phyloP scores from a whole-genome alignment of 2,797 vertebrate species.

The Nannoperca australis region DNA sequence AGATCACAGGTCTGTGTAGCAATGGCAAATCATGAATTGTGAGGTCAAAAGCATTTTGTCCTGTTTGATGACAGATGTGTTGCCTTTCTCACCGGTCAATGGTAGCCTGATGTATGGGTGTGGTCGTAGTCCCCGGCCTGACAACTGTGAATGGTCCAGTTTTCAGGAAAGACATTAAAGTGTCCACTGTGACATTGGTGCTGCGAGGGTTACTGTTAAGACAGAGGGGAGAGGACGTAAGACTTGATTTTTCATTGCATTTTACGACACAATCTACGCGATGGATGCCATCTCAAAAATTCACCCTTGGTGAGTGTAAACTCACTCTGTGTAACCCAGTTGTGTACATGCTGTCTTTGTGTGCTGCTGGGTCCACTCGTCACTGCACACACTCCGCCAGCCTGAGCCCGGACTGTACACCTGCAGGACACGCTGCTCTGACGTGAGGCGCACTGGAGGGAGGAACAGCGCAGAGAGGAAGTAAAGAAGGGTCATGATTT shows the following conservation, averaged over 20 bases:
- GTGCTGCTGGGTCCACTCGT: constrained; percentile 85
- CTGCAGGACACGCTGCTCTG: constrained; percentile 86
- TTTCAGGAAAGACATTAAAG: constrained; percentile 36
- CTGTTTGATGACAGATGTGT: background rate
- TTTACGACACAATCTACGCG: background rate
- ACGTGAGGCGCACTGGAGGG: constrained; percentile 87
- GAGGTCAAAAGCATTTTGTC: background rate
- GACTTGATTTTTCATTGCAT: constrained; percentile 2
- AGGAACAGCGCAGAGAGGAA: background rate
- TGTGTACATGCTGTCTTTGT: constrained; percentile 87
- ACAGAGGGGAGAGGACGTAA: constrained; percentile 6
- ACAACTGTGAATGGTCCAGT: constrained; percentile 72
- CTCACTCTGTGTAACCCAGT: constrained; percentile 91
- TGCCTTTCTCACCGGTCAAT: constrained; percentile 61
- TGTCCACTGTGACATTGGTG: constrained; percentile 38
- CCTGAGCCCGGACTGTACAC: constrained; percentile 74
- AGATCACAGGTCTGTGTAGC: background rate
- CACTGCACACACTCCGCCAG: constrained; percentile 89
- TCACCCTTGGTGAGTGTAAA: background rate
- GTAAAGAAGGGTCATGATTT: constrained; percentile 9
- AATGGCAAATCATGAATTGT: background rate
- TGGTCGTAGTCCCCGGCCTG: constrained; percentile 28
- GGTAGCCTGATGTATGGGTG: constrained; percentile 69
- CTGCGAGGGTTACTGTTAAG: constrained; percentile 65
- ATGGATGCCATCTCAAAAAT: background rate